phyloP scores from a whole-genome alignment of 2,888 invertebrate species.

The Antitype chi region DNA sequence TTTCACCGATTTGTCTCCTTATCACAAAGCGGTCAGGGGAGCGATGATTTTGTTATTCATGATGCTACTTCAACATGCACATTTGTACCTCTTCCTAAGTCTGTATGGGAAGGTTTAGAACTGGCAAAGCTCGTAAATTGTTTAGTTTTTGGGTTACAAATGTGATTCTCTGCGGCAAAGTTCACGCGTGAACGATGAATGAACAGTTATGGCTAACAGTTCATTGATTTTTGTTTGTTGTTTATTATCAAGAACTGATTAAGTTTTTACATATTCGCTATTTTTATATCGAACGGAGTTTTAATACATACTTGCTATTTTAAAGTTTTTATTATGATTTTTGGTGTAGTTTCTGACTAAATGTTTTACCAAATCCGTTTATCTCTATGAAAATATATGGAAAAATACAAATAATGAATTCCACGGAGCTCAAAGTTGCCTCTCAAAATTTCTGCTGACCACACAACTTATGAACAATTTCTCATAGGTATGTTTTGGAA shows the following conservation, averaged over 20 bases:
- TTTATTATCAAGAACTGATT: conserved; percentile 2
- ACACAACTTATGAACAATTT: no score
- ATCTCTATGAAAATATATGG: no score
- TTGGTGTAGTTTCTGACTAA: no score
- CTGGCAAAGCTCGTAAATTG: conserved; percentile 40
- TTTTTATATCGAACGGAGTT: neutral
- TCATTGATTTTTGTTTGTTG: conserved; percentile 47
- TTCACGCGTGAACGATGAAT: conserved; percentile 43
- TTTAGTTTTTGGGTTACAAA: conserved; percentile 32
- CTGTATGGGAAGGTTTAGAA: conserved; percentile 47
- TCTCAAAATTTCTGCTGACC: no score
- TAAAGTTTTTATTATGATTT: neutral
- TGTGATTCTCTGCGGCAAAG: conserved; percentile 36
- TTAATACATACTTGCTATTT: no score
- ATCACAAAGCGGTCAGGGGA: conserved; percentile 85
- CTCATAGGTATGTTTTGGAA: no score
- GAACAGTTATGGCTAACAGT: conserved; percentile 59
- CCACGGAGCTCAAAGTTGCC: no score
- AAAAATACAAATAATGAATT: no score
- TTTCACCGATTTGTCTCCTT: conserved; percentile 84
- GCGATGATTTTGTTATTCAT: conserved; percentile 74
- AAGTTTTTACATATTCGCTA: conserved; percentile 11
- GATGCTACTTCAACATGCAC: conserved; percentile 54
- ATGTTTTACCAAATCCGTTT: no score
- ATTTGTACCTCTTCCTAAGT: conserved; percentile 49